Evolutionary conservation across 2,113 vertebrate genomes (phyloP).

Genomic region (Malurus melanocephalus): DNA sequence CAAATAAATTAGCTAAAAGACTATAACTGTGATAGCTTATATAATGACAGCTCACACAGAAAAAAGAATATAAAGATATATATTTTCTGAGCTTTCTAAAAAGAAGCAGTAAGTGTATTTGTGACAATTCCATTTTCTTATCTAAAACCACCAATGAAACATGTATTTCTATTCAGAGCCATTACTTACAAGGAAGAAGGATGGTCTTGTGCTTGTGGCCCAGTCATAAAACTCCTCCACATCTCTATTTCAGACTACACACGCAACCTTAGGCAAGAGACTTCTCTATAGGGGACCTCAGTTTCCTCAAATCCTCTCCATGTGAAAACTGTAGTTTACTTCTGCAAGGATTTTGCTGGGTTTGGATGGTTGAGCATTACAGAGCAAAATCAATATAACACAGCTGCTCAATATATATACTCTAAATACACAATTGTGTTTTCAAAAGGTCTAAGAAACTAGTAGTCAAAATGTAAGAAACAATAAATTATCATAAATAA

Average conservation of each 20-base stretch:
- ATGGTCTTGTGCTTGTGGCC: background rate
- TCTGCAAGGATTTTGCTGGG: background rate
- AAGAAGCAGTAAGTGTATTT: background rate
- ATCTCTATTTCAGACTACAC: background rate
- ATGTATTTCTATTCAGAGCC: background rate
- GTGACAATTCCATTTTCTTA: background rate
- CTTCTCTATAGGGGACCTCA: background rate
- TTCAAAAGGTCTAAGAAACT: background rate
- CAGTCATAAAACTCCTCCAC: background rate
- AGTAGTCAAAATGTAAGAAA: background rate
- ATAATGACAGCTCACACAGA: background rate
- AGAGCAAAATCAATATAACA: background rate
- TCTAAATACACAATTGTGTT: accelerated
- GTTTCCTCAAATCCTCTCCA: background rate
- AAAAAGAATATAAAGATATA: background rate
- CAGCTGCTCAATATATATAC: accelerated
- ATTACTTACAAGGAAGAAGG: background rate
- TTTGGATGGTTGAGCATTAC: background rate
- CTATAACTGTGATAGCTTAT: background rate
- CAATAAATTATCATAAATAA: background rate
- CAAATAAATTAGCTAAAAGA: background rate
- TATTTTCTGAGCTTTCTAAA: background rate
- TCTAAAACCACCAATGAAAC: background rate
- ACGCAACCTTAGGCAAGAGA: background rate
- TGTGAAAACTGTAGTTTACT: background rate